Conservation (phyloP, 2,113 vertebrate species). For the Machaerirhynchus nigripectus region DNA sequence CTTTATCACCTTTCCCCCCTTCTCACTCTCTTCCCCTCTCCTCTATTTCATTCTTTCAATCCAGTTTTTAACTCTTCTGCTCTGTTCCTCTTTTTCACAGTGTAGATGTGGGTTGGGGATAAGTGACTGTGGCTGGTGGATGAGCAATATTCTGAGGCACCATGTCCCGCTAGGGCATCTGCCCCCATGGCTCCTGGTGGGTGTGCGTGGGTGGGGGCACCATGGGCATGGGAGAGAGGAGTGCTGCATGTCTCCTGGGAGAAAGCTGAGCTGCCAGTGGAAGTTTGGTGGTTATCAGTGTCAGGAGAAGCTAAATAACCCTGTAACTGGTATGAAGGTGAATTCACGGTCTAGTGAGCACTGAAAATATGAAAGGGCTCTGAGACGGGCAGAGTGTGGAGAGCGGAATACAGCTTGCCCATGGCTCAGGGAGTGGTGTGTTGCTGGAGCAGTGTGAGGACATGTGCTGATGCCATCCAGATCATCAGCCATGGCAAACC, state of each 20-base stretch:
- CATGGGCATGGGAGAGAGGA: not conserved
- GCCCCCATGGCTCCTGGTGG: not conserved
- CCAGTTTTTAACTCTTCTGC: not conserved
- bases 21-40: not conserved
- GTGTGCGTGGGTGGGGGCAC: not conserved
- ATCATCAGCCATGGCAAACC: not conserved
- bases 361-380: constrained; percentile 74
- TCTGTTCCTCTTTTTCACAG: not conserved
- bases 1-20: not conserved
- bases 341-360: constrained; percentile 82
- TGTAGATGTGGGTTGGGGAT: not conserved
- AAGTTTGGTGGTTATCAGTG: constrained; percentile 73
- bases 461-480: not conserved
- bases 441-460: not conserved
- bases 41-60: not conserved
- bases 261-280: constrained; percentile 51
- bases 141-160: not conserved
- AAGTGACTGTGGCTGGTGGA: not conserved
- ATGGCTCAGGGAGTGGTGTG: constrained; percentile 9
- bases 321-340: constrained; percentile 84
- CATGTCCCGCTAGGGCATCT: not conserved
- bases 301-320: constrained; percentile 80
- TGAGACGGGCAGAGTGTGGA: constrained; percentile 54
- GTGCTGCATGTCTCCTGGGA: not conserved
- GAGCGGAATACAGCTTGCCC: not conserved